Base-by-base conservation (phyloP, 2,888 invertebrate species). In the Acanthoscelides obtectus region DNA sequence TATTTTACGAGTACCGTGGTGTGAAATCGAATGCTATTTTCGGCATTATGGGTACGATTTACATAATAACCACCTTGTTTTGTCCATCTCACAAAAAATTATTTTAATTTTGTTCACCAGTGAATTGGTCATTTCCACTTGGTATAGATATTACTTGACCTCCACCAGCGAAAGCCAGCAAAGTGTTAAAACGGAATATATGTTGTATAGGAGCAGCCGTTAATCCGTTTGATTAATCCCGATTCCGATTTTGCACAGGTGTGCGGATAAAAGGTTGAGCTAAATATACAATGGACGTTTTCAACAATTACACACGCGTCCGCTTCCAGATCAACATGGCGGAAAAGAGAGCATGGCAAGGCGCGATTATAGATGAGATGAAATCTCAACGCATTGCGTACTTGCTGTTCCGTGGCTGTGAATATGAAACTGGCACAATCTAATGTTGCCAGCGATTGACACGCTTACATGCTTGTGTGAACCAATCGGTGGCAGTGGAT, bases 381-480 rank as follows among this genome's bases (percentile, higher is more conserved):
- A 45, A 45, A 12, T 45, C 45, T 4, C 45, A 45, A 45, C 45
- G 45, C 45, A 45, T 45, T 45, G 45, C 45, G 45, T 45, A 67
- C 6, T n/a, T 71, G 12, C 67, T 71, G 71, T 73, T 73, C 73
- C 71, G 69, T 69, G 69, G 67, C 64, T 67, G 22, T 69, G 71
- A 69, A 71, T 71, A 69, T 64, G 71, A 71, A 73, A 71, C 71
- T 72, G 72, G 72, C 68, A 69, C 70, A 72, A 69, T 64, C 68
- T 27, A 67, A 70, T 71, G 64, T 27, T 65, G 66, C 69, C 63
- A n/a, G n/a, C n/a, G 66, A 70, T 72, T 72, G 72, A 45, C 45
- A 45, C 17, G 45, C 68, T 74, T 74, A 74, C 74, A 74, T 72
- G 74, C 74, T 72, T 74, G 74, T 74, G 67, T 71, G 72, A 67